phyloP scores from a whole-genome alignment of 2,888 invertebrate genomes.

The Diploptera punctata region DNA sequence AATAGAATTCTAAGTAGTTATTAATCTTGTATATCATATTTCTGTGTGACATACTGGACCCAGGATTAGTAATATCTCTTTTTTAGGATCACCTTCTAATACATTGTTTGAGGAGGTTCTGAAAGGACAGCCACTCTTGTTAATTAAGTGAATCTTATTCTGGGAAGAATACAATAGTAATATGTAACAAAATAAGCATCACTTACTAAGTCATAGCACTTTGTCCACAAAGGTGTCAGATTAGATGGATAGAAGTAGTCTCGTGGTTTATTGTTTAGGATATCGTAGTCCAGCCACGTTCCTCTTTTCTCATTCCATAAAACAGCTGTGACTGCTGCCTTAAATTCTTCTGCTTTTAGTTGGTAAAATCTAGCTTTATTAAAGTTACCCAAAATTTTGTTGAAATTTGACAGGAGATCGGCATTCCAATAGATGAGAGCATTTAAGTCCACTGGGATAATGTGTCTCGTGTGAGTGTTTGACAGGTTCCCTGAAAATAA shows the following conservation, averaged over 20 bases:
- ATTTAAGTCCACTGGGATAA: slow-evolving; percentile 87
- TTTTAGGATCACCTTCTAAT: too few species aligned
- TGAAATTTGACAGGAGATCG: slow-evolving; percentile 66
- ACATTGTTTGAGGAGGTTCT: too few species aligned
- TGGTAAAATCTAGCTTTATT: slow-evolving; percentile 61
- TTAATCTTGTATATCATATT: too few species aligned
- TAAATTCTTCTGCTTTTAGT: slow-evolving; percentile 62
- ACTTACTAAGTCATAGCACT: slow-evolving; percentile 57
- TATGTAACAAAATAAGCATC: neutral
- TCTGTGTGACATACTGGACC: too few species aligned
- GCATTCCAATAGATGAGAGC: slow-evolving; percentile 76
- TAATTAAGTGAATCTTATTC: too few species aligned
- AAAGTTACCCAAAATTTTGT: slow-evolving; percentile 58
- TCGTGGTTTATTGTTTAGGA: slow-evolving; percentile 60
- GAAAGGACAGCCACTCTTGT: too few species aligned
- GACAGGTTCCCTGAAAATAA: slow-evolving; percentile 62
- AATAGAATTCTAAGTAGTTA: too few species aligned
- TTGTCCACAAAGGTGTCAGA: slow-evolving; percentile 76
- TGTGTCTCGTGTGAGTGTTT: slow-evolving; percentile 67
- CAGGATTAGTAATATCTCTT: too few species aligned
- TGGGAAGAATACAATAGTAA: too few species aligned
- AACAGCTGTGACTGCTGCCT: slow-evolving; percentile 68
- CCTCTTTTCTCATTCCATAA: slow-evolving; percentile 79
- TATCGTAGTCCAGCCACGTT: slow-evolving; percentile 82
- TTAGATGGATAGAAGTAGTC: slow-evolving; percentile 76